Conservation (phyloP, 2,888 invertebrate genomes). For the Alcis repandata region DNA sequence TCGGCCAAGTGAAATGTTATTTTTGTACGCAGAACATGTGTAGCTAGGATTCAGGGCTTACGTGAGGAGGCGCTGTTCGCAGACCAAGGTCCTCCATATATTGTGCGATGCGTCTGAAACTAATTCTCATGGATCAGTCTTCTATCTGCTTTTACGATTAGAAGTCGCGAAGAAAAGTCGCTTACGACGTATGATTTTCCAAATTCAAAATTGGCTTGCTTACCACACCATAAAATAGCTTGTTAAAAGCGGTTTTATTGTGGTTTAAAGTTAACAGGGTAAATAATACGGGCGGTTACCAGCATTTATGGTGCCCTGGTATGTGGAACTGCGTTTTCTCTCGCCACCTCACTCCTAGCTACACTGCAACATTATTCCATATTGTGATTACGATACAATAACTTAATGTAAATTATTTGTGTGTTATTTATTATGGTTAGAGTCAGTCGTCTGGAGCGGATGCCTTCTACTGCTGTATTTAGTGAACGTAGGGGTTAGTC, state of each 20-base stretch:
- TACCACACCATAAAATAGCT: too few species aligned
- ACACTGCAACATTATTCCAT: slow-evolving; percentile 60
- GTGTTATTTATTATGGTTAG: slow-evolving; percentile 75
- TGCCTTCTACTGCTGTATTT: slow-evolving; percentile 44
- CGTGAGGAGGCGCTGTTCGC: background rate
- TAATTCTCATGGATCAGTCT: too few species aligned
- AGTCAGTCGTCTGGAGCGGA: slow-evolving; percentile 59
- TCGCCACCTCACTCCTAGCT: slow-evolving; percentile 5
- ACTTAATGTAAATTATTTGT: slow-evolving; percentile 69
- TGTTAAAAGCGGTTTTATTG: too few species aligned
- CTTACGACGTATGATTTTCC: too few species aligned
- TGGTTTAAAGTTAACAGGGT: too few species aligned
- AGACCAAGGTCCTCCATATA: too few species aligned
- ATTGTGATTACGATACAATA: slow-evolving; percentile 72
- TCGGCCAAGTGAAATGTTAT: slow-evolving; percentile 60
- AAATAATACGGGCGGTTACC: background rate
- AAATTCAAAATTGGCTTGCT: too few species aligned
- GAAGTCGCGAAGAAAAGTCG: too few species aligned
- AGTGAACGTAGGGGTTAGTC: slow-evolving; percentile 35
- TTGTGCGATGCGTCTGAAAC: too few species aligned
- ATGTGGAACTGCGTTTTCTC: background rate
- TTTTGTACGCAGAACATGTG: slow-evolving; percentile 63
- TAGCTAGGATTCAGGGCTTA: slow-evolving; percentile 2
- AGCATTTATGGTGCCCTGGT: too few species aligned
- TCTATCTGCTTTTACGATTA: too few species aligned